Percentiles rank a stretch among this genome's conserved stretches.
These are phyloP conservation scores for Meriones psammophilus DNA, from an alignment of 2,797 vertebrate species.

Conservation along the genomic window DNA sequence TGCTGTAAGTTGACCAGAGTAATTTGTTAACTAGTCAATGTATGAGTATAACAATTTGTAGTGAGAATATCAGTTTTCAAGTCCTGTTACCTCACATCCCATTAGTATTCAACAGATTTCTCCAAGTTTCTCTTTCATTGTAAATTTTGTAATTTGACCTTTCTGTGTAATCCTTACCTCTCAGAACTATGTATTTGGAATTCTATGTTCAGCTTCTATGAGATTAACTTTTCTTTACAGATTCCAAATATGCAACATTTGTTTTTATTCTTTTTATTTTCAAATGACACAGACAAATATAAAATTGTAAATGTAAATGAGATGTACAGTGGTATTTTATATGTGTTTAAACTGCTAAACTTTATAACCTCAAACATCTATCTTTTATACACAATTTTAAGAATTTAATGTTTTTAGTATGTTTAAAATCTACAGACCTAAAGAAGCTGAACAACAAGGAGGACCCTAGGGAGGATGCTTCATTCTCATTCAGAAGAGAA, in stretches of 20 bases:
- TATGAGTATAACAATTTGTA: not conserved
- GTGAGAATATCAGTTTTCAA: not conserved
- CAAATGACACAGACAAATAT: not conserved
- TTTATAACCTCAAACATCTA: not conserved
- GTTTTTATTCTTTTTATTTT: not conserved
- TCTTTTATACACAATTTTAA: not conserved
- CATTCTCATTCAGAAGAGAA: too few species aligned
- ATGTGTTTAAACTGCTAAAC: not conserved
- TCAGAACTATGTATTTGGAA: not conserved
- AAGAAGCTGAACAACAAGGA: too few species aligned
- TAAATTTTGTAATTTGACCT: not conserved
- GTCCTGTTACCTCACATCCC: not conserved
- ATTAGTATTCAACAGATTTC: not conserved
- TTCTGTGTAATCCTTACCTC: not conserved
- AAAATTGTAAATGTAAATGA: not conserved
- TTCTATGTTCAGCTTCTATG: not conserved
- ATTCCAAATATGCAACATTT: not conserved
- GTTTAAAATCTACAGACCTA: too few species aligned
- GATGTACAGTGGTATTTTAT: not conserved
- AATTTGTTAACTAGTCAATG: not conserved
- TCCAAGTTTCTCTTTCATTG: not conserved
- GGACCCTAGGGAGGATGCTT: too few species aligned
- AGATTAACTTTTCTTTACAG: not conserved
- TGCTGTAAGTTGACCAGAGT: not conserved
- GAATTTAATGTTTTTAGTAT: too few species aligned